A percentile compares a stretch with the other conserved stretches of the same genome.
These are phyloP conservation scores for Mesorhabditis spiculigera DNA, from an alignment of 2,888 invertebrate genomes.

Conservation along the genomic window DNA sequence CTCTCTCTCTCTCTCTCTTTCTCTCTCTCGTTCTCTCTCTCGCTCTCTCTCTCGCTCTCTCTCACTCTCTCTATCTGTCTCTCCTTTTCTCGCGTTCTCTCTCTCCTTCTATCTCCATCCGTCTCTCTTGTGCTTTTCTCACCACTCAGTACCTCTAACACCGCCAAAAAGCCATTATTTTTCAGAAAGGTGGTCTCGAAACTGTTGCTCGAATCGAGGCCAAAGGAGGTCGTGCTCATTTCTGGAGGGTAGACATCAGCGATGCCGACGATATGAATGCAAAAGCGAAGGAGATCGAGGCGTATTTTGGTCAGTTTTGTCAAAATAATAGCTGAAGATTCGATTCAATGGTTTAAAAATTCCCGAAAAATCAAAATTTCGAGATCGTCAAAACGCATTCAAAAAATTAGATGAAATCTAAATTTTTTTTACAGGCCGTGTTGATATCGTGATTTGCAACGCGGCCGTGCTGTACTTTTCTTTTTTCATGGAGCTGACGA, in stretches of 20 bases:
- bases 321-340: constrained; percentile 1
- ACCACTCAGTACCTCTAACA: background rate
- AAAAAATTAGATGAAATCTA: too few species aligned
- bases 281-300: constrained; percentile 37
- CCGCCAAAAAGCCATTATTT: background rate
- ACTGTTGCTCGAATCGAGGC: constrained; percentile 29
- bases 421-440: constrained; percentile 28
- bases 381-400: background rate
- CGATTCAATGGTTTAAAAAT: too few species aligned
- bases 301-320: background rate
- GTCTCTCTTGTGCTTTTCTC: too few species aligned
- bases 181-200: constrained; percentile 33
- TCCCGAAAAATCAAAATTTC: background rate
- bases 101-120: too few species aligned
- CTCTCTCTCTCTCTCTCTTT: too few species aligned
- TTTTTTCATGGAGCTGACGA: constrained; percentile 45
- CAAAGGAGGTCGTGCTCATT: constrained; percentile 34
- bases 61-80: too few species aligned
- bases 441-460: constrained; percentile 53
- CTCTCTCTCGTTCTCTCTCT: too few species aligned
- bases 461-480: constrained; percentile 53
- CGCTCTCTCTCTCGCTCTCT: too few species aligned
- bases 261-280: constrained; percentile 36
- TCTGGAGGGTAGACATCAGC: constrained; percentile 46
- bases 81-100: too few species aligned